phyloP scores from a whole-genome alignment of 2,797 vertebrate species.

The Malurus leucopterus region DNA sequence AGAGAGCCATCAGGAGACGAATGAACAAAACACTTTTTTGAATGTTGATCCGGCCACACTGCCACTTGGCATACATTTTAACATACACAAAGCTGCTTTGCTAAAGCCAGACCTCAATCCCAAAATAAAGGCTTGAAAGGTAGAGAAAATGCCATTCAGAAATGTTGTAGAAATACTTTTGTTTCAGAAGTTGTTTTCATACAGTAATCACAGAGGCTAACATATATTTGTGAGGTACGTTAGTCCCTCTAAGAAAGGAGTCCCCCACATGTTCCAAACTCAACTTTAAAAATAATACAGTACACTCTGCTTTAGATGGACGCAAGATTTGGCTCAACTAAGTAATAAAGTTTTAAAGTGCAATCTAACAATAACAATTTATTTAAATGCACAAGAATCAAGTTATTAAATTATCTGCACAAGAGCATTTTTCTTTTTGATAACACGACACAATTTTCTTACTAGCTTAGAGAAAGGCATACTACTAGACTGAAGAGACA shows the following conservation, averaged over 20 bases:
- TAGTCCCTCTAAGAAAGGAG: neutral
- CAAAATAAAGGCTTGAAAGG: neutral
- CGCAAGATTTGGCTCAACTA: neutral
- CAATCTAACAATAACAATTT: neutral
- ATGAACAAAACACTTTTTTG: neutral
- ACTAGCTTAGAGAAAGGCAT: neutral
- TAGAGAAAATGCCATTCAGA: neutral
- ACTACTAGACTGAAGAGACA: neutral
- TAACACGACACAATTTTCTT: neutral
- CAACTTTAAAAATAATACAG: neutral
- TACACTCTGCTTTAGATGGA: neutral
- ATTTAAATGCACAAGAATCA: neutral
- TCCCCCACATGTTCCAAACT: accelerated
- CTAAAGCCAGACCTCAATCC: neutral
- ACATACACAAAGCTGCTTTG: neutral
- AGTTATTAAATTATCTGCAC: neutral
- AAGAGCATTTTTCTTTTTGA: neutral
- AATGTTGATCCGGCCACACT: accelerated
- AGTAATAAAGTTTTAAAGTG: neutral
- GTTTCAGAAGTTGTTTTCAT: neutral
- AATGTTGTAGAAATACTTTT: neutral
- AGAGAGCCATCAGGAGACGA: neutral
- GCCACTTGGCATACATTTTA: neutral
- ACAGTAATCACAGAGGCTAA: neutral
- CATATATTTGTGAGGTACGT: neutral